Base-by-base conservation (phyloP, 2,797 vertebrate genomes). In the Chaetophractus vellerosus region DNA sequence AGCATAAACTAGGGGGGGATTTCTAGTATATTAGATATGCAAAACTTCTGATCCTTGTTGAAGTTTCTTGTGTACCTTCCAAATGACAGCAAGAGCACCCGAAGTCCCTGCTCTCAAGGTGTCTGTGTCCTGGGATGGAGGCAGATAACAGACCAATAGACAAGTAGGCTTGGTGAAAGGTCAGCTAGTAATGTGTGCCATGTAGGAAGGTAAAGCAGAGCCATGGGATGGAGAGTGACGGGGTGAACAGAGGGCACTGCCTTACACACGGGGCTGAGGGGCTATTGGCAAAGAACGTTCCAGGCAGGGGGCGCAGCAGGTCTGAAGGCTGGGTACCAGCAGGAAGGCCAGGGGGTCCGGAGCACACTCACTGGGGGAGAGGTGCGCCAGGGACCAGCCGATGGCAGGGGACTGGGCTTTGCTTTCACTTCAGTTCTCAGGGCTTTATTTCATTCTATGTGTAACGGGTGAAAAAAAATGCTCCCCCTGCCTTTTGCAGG, bases 11-110 rank as follows among this genome's bases (percentile, higher is more conserved):
- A 86, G 33, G 50, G 52, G 59, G n/a, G 24, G 21, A 80, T 75
- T 74, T 79, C 81, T 75, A 57, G 45, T 84, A n/a, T 72, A 19
- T 74, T 59, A 86, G 31, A 21, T 50, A 55, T 16, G 57, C n/a
- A 74, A 90, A 69, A 80, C 36, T 75, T 82, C 61, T 28, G 18
- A 74, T 48, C 57, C 66, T 71, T 68, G 6, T 68, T 95, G 4
- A 24, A 55, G 24, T 79, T 84, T 41, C 50, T 24, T 28, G 16
- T 9, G 4, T 38, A 50, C n/a, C 61, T 57, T 90, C 68, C 84
- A 68, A 5, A 18, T 45, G 55, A 66, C 38, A 14, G 45, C 1
- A 9, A 55, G 48, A 66, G 9, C 7, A 10, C 11, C 52, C 0
- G 1, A 8, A 5, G 50, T 28, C 64, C 74, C 71, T 61, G 24